These are phyloP conservation scores for Heliconius hortense DNA, from an alignment of 2,888 invertebrate genomes.

Conservation along the genomic window DNA sequence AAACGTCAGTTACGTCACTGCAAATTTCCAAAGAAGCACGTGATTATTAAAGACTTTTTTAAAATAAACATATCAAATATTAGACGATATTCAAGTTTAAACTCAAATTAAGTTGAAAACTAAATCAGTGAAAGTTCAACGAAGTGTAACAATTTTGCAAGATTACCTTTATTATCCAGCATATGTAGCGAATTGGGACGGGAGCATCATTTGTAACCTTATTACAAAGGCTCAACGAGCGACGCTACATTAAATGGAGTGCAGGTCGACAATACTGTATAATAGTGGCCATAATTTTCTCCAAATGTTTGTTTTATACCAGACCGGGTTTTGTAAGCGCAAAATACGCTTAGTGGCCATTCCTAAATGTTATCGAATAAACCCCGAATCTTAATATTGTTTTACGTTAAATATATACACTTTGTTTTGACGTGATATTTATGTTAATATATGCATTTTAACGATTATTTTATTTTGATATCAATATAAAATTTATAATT, in stretches of 20 bases:
- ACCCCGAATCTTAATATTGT: conserved; percentile 19
- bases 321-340: conserved; percentile 28
- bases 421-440: not conserved
- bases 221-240: conserved; percentile 36
- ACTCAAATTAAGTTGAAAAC: conserved; percentile 17
- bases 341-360: conserved; percentile 30
- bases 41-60: not conserved
- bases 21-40: not conserved
- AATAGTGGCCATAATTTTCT: conserved; percentile 38
- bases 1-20: not conserved
- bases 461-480: not conserved
- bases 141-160: conserved; percentile 32
- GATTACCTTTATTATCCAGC: conserved; percentile 36
- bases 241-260: conserved; percentile 37
- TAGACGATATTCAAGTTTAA: not conserved
- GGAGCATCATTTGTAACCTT: conserved; percentile 37
- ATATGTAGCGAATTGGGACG: conserved; percentile 37
- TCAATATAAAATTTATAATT: not conserved
- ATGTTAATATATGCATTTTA: not conserved
- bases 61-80: not conserved
- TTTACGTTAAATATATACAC: conserved; percentile 7
- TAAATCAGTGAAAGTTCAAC: conserved; percentile 26
- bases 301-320: conserved; percentile 39
- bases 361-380: conserved; percentile 26
- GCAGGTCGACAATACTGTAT: conserved; percentile 39